phyloP scores from a whole-genome alignment of 2,113 vertebrate species.

The Dicerorhinus sumatrensis region DNA sequence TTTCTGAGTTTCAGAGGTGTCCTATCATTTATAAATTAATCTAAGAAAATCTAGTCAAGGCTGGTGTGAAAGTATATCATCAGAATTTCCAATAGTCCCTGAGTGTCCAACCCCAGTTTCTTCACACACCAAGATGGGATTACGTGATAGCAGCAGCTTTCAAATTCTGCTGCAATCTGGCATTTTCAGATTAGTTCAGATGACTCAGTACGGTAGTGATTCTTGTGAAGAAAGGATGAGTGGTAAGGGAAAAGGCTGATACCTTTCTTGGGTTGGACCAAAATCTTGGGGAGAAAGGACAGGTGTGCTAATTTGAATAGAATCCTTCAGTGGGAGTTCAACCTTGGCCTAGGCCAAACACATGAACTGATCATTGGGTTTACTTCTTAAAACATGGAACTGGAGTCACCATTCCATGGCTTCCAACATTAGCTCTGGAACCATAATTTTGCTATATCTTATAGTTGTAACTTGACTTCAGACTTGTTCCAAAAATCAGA shows the following conservation, averaged over 20 bases:
- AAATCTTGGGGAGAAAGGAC: not conserved
- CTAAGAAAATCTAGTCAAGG: not conserved
- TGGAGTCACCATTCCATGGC: not conserved
- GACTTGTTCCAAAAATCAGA: not conserved
- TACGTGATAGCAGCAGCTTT: not conserved
- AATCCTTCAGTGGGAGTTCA: not conserved
- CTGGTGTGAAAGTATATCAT: not conserved
- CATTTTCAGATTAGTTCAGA: not conserved
- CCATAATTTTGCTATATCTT: not conserved
- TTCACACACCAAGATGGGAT: not conserved
- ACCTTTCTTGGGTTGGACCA: not conserved
- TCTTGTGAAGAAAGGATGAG: not conserved
- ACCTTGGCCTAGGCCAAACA: not conserved
- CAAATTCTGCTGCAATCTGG: not conserved
- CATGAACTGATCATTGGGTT: not conserved
- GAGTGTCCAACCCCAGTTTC: not conserved
- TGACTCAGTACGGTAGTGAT: not conserved
- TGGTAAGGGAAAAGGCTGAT: not conserved
- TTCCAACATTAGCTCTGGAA: not conserved
- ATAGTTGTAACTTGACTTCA: not conserved
- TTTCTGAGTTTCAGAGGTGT: not conserved
- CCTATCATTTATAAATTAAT: conserved; percentile 2
- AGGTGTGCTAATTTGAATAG: not conserved
- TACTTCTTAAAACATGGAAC: not conserved
- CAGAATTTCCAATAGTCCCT: not conserved